Percentiles rank a stretch among this genome's conserved stretches.
Conservation (phyloP, 2,888 invertebrate species). For the Amphimallon solstitiale region DNA sequence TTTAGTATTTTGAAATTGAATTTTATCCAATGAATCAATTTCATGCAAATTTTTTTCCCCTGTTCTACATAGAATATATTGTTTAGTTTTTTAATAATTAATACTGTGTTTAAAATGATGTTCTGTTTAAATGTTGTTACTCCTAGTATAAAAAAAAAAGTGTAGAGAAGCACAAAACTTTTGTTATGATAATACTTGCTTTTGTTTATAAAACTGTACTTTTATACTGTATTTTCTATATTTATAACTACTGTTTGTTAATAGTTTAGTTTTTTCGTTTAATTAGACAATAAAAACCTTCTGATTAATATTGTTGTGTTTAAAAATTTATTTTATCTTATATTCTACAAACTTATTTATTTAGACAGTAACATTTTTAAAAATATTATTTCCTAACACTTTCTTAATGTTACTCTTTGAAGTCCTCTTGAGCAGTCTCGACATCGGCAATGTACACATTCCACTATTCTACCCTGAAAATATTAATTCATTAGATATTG, state of each 20-base stretch:
- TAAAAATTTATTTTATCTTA: too few species aligned
- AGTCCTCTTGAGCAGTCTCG: slow-evolving; percentile 91
- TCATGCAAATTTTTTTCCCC: not conserved
- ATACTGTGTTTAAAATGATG: too few species aligned
- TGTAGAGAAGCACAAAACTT: too few species aligned
- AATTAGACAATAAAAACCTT: too few species aligned
- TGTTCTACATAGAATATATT: slow-evolving; percentile 1
- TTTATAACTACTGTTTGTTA: not conserved
- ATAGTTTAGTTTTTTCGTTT: not conserved
- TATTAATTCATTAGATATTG: slow-evolving; percentile 19
- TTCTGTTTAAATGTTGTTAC: too few species aligned
- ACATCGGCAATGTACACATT: slow-evolving; percentile 99
- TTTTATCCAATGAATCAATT: slow-evolving; percentile 7
- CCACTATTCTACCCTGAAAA: slow-evolving; percentile 84
- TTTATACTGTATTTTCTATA: not conserved
- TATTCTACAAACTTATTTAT: slow-evolving; percentile 7
- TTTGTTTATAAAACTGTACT: too few species aligned
- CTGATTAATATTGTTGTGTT: too few species aligned
- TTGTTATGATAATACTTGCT: too few species aligned
- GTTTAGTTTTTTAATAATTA: slow-evolving; percentile 2
- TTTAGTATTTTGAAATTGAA: slow-evolving; percentile 17
- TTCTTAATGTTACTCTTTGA: not conserved
- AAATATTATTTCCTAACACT: too few species aligned
- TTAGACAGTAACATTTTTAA: too few species aligned
- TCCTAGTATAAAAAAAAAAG: too few species aligned